Base-by-base conservation (phyloP, 2,888 invertebrate genomes). In the Endomychus coccineus region DNA sequence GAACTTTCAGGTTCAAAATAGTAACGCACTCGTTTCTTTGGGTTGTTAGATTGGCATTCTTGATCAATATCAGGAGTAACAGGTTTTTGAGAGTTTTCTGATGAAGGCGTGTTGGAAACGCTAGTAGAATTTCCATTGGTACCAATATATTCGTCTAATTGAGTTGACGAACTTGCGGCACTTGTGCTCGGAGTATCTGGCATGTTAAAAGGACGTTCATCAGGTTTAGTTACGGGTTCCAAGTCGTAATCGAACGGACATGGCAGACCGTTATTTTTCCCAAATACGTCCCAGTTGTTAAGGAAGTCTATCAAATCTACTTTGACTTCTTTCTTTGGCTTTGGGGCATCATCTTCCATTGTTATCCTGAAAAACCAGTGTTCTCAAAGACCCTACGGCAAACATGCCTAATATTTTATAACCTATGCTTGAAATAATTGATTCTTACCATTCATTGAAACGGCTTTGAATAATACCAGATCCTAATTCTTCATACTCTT, bases 401-500 rank as follows among this genome's bases (percentile, higher is more conserved):
- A n/a, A n/a, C n/a, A n/a, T n/a, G 25, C 21, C 6, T 19, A 19
- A 19, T 19, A 19, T 19, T 19, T 7, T 7, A 19, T 7, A 19
- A 19, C 1, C n/a, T n/a, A 12, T 11, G 19, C 19, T 11, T n/a
- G n/a, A n/a, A n/a, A n/a, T n/a, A n/a, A n/a, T n/a, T n/a, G n/a
- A n/a, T n/a, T n/a, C 39, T 37, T 39, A 55, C 58, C 59, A 73
- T 29, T 68, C 60, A 40, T 73, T 72, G 54, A 74, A 75, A 47
- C 67, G 65, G 46, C 76, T 73, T 41, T 70, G 67, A 49, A 77
- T 77, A 27, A 73, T 61, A 23, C 60, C 60, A 21, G 73, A 68
- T 9, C 95, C 95, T 56, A 83, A 78, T 61, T 95, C 94, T 44
- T 92, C 90, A 62, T 90, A 96, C 51, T 92, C 85, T 47, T 87